phyloP scores from a whole-genome alignment of 2,113 vertebrate genomes.

The Gasterosteus aculeatus region DNA sequence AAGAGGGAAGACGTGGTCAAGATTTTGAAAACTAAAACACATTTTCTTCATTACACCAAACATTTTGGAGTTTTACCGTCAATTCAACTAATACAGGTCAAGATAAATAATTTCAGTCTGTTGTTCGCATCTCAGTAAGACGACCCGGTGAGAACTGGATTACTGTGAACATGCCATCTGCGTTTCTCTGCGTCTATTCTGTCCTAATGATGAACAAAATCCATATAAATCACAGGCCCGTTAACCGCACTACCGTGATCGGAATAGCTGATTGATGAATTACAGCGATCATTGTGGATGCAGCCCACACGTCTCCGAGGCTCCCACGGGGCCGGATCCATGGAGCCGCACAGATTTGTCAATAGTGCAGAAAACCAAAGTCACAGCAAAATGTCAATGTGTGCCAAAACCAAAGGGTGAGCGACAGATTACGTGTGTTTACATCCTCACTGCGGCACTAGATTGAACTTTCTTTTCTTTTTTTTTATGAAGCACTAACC shows the following conservation, averaged over 20 bases:
- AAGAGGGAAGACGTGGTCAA: constrained; percentile 14
- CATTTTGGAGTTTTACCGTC: constrained; percentile 4
- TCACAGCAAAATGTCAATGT: constrained; percentile 1
- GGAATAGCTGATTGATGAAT: constrained; percentile 43
- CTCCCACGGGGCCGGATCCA: constrained; percentile 28
- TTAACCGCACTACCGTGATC: neutral
- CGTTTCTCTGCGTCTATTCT: neutral
- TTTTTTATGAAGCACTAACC: neutral
- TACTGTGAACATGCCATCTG: constrained; percentile 1
- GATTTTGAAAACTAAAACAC: constrained; percentile 1
- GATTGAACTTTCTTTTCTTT: neutral
- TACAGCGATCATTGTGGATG: constrained; percentile 47
- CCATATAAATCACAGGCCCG: constrained; percentile 3
- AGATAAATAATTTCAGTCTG: constrained; percentile 19
- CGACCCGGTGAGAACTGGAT: neutral
- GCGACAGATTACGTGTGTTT: neutral
- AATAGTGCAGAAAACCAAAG: constrained; percentile 39
- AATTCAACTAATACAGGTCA: constrained; percentile 20
- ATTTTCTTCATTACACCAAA: constrained; percentile 29
- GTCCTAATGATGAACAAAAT: neutral
- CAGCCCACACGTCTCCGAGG: constrained; percentile 38
- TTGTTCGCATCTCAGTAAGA: constrained; percentile 18
- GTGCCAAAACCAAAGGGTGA: constrained; percentile 14
- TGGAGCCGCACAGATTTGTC: constrained; percentile 39
- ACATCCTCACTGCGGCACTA: neutral